Evolutionary conservation across 2,888 invertebrate species (phyloP).

Genomic region (Sabellastarte sp.): DNA sequence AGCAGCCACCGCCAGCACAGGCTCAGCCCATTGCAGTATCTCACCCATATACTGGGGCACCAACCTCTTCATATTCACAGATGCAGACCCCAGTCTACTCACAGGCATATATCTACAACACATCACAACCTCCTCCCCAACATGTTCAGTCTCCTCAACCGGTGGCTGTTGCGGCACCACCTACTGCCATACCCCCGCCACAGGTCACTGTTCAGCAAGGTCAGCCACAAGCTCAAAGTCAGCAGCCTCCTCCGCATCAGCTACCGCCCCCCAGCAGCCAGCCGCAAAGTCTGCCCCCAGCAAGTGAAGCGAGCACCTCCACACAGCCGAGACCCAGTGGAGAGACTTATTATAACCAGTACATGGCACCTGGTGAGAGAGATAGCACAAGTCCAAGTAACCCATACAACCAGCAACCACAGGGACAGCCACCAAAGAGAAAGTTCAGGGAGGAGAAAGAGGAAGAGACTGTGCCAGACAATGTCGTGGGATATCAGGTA

Average conservation of each 20-base stretch:
- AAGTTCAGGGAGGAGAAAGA: conserved; percentile 52
- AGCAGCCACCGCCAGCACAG: not conserved
- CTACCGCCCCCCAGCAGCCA: not conserved
- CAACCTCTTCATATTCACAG: not conserved
- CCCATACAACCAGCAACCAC: not conserved
- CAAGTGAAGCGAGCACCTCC: not conserved
- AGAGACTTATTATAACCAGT: not conserved
- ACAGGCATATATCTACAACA: not conserved
- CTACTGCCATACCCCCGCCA: not conserved
- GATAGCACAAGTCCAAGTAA: not conserved
- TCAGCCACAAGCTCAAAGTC: not conserved
- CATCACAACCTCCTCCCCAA: not conserved
- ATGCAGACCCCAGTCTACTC: not conserved
- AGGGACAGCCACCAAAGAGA: conserved; percentile 30
- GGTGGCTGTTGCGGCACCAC: not conserved
- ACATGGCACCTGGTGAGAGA: not conserved
- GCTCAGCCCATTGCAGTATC: not conserved
- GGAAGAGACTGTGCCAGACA: conserved; percentile 48
- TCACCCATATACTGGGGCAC: not conserved
- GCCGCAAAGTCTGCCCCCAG: not conserved
- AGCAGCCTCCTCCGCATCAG: not conserved
- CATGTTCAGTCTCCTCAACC: too few relatives aligned
- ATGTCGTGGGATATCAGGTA: conserved; percentile 51
- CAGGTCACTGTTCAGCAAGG: not conserved
- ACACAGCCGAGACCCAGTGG: not conserved